Evolutionary conservation across 2,888 invertebrate species (phyloP), one percentile per base, ranked within the genome.

Genomic region (Agrochola lychnidis): DNA sequence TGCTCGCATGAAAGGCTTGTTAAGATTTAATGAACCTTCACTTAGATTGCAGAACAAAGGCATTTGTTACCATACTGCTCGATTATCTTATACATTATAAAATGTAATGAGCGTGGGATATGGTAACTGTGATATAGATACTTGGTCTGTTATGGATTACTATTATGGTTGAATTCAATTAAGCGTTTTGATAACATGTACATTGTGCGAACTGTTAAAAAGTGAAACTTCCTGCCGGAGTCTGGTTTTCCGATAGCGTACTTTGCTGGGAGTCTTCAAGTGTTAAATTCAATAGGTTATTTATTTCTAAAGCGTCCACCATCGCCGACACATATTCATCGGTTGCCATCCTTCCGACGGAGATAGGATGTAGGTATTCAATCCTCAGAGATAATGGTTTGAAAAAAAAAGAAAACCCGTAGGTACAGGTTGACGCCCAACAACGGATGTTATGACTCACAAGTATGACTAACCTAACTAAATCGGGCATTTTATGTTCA

Each of bases 31-130:
- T 71, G 59, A 83, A 51, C 62, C 61, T 69, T 78, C 51, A 59
- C 51, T 62, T 51, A 45, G 19, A 62, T 74, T 53, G n/a, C 40
- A 80, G 56, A 71, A 82, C 81, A 80, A 82, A 80, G 75, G 79
- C 36, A 42, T 63, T 67, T 70, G 48, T 76, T 53, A 45, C 48
- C 14, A 30, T 57, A 45, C 36, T 40, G 63, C 36, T 64, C 25
- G n/a, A 68, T 75, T 70, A 75, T 56, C 57, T 83, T 40, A 67
- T 42, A 75, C 22, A 59, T 67, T 74, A 48, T 42, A 12, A 68
- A 69, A 25, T 51, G 19, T 70, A 70, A 67, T 79, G 5, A 45
- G 4, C 62, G 68, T 80, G 80, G 53, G 73, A 53, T 63, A 53
- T 36, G 45, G 25, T n/a, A 30, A n/a, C n/a, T 12, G 16, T 62